Conservation (phyloP, 2,113 vertebrate species). For the Sebastes fasciatus region DNA sequence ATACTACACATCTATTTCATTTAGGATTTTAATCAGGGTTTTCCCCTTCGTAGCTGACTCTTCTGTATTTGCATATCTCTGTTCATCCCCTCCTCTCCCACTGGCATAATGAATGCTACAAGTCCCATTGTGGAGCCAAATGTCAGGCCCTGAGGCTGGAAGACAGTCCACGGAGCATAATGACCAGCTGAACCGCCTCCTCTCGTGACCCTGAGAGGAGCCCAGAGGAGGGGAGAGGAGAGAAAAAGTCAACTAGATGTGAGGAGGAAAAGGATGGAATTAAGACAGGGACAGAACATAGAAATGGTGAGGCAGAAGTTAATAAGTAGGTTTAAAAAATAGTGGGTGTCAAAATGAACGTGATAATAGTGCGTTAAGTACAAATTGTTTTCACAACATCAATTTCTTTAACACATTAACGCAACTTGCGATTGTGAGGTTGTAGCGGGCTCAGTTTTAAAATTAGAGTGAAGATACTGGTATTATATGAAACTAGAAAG, state of each 20-base stretch:
- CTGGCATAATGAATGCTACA: constrained; percentile 45
- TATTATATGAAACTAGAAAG: too few relatives aligned
- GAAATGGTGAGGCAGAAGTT: background rate
- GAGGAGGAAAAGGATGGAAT: background rate
- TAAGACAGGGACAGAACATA: background rate
- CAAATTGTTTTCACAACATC: too few relatives aligned
- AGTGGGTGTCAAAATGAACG: too few relatives aligned
- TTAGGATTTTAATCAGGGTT: constrained; percentile 23
- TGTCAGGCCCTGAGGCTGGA: constrained; percentile 56
- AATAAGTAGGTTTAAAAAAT: too few relatives aligned
- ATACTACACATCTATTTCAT: background rate
- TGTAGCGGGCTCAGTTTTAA: too few relatives aligned
- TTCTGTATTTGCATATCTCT: constrained; percentile 49
- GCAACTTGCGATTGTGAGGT: too few relatives aligned
- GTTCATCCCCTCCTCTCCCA: constrained; percentile 11
- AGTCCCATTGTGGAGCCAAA: constrained; percentile 56
- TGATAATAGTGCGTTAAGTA: background rate
- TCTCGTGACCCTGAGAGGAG: constrained; percentile 23
- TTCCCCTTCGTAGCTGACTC: background rate
- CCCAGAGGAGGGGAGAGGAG: background rate
- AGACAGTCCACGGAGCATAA: constrained; percentile 48
- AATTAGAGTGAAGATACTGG: too few relatives aligned
- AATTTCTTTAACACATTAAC: too few relatives aligned
- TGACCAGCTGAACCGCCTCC: constrained; percentile 50
- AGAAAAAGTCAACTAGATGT: constrained; percentile 26